A percentile compares a stretch with the other conserved stretches of the same genome.
Evolutionary conservation across 2,888 invertebrate species (phyloP).

Genomic region (Pilophorus perplexus): DNA sequence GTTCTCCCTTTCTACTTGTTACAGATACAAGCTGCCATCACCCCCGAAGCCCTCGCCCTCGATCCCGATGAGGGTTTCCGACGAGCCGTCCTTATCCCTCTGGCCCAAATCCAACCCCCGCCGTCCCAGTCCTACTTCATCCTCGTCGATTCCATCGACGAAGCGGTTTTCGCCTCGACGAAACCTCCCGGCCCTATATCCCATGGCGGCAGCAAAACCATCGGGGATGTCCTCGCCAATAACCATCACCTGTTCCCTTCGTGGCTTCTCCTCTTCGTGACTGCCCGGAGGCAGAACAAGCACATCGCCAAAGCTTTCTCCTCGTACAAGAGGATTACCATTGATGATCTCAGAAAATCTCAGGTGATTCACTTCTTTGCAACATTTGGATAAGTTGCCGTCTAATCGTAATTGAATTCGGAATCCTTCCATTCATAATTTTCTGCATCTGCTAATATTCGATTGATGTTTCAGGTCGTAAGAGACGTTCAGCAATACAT

Average conservation of each 20-base stretch:
- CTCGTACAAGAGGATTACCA: constrained; percentile 84
- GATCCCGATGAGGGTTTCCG: constrained; percentile 91
- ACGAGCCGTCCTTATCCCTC: constrained; percentile 79
- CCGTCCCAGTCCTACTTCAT: constrained; percentile 82
- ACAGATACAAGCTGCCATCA: constrained; percentile 70
- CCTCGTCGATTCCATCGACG: constrained; percentile 90
- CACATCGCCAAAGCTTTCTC: constrained; percentile 74
- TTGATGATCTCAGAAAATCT: constrained; percentile 85
- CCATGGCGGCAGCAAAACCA: constrained; percentile 57
- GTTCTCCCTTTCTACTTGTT: too few relatives aligned
- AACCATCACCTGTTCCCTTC: constrained; percentile 89
- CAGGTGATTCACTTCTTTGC: constrained; percentile 61
- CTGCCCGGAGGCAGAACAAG: constrained; percentile 81
- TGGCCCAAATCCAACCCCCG: constrained; percentile 83
- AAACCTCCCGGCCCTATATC: constrained; percentile 26
- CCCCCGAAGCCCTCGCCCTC: constrained; percentile 76
- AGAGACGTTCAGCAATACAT: constrained; percentile 95
- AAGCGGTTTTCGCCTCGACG: constrained; percentile 52
- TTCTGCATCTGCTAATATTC: too few relatives aligned
- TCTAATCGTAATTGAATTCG: too few relatives aligned
- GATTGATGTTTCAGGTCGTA: constrained; percentile 66
- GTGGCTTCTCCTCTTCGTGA: constrained; percentile 88
- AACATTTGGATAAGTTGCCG: neutral
- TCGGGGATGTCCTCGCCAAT: constrained; percentile 79
- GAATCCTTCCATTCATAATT: too few relatives aligned